Evolutionary conservation across 2,113 vertebrate genomes (phyloP), one percentile per base, ranked within the genome.

Genomic region (Perccottus glenii): DNA sequence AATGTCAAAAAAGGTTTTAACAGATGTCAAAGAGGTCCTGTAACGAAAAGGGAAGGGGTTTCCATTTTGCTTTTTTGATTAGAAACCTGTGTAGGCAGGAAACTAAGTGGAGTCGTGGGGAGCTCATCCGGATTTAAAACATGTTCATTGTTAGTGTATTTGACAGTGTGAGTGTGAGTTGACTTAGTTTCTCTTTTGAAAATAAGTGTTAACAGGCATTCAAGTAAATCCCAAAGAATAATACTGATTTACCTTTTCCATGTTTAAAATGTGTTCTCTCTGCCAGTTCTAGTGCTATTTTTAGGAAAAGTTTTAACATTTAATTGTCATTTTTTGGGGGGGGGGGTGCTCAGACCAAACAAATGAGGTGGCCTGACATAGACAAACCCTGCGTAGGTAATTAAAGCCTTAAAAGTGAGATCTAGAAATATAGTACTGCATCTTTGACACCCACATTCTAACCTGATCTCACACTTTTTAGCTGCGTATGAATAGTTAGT

Each of bases 1-100:
- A 89, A 89, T 76, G 89, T 89, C 86, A 91, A 87, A 90, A 89
- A 90, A 78, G 86, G 81, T 89, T 88, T 55, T 89, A 89, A 78
- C 89, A 91, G 88, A 91, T 89, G 89, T 88, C 88, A 88, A 80
- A 68, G 78, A 77, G 66, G 85, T 84, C 68, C 68, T 14, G 40
- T 32, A 70, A 70, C 44, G 62, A 71, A 83, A 84, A 85, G 69
- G 69, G 70, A 55, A 55, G 52, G 52, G 32, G 11, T 55, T 82
- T 82, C 59, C 71, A 78, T 82, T 89, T 87, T 80, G 73, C 38
- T 14, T 73, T 71, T 80, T 80, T 85, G 76, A 85, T 85, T 82
- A 63, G 69, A 82, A 73, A 73, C 81, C 49, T 73, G 67, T 60
- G 67, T 42, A 61, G 55, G 16, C 53, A 73, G 65, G 72, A 80